Evolutionary conservation across 2,888 invertebrate species (phyloP), one percentile per base, ranked within the genome.

Genomic region (Torymus tubicola): DNA sequence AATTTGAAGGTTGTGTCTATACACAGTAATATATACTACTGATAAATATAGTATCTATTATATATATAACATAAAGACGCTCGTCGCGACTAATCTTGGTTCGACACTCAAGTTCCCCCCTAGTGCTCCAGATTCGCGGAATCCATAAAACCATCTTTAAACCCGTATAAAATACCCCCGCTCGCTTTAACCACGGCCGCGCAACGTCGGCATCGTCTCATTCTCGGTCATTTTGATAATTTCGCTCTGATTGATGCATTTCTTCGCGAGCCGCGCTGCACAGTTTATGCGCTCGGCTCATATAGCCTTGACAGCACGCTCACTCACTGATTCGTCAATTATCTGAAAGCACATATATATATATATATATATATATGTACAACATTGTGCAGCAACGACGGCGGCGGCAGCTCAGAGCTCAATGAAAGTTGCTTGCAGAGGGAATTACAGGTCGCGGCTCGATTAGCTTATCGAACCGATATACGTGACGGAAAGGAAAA

Each of bases 381-480:
- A 18, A 8, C 73, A 18, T n/a, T 50, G 21, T 50, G 4, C 72
- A 31, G 12, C 73, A 24, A 21, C n/a, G 8, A 18, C 13, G 61
- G 68, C 50, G 68, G 70, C 65, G n/a, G 70, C 58, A 18, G 63
- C 24, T 13, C 52, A 50, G 50, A 57, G 16, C 10, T 63, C n/a
- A 50, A 50, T 55, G 50, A 71, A 65, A 75, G 70, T 67, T 61
- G 61, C 64, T 80, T 65, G 8, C 8, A 58, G 61, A 78, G 74
- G 69, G 74, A 78, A 81, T 78, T 78, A 78, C 73, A 78, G 65
- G 61, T 55, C 18, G 69, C 69, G 21, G 52, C 73, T 67, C 65
- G 74, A 81, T 83, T 78, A 67, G 60, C 79, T 65, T 52, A 70
- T 80, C 53, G 21, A 60, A 68, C 76, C 69, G 78, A 80, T 81